phyloP scores from a whole-genome alignment of 53 echinoderm and acorn worm genomes.

The Holothuria leucospilota region DNA sequence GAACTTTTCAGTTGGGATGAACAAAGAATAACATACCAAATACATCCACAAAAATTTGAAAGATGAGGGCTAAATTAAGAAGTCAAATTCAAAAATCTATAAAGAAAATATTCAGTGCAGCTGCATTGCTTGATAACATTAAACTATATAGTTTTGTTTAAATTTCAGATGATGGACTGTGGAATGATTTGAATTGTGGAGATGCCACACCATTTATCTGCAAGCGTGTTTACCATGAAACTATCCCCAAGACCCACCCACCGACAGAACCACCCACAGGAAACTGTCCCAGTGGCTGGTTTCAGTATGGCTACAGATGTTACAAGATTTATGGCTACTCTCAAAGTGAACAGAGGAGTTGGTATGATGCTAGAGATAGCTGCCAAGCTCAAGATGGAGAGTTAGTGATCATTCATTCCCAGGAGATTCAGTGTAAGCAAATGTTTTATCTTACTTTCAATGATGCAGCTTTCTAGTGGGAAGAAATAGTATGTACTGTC shows the following conservation, averaged over 20 bases:
- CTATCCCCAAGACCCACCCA: slow-evolving; percentile 72
- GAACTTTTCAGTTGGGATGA: too few relatives aligned
- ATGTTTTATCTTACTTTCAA: too few relatives aligned
- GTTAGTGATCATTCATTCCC: slow-evolving; percentile 72
- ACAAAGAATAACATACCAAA: too few relatives aligned
- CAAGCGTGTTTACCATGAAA: slow-evolving; percentile 61
- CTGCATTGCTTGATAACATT: too few relatives aligned
- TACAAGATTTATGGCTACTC: slow-evolving; percentile 72
- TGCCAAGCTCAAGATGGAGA: slow-evolving; percentile 62
- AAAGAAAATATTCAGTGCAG: too few relatives aligned
- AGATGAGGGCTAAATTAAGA: too few relatives aligned
- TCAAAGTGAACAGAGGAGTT: slow-evolving; percentile 62
- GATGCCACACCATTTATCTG: slow-evolving; percentile 87
- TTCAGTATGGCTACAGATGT: slow-evolving; percentile 75
- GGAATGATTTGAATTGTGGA: slow-evolving; percentile 95
- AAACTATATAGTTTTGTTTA: too few relatives aligned
- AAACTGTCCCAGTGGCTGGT: slow-evolving; percentile 66
- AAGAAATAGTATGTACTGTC: too few relatives aligned
- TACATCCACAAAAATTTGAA: too few relatives aligned
- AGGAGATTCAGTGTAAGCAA: slow-evolving; percentile 79
- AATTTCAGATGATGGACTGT: slow-evolving; percentile 53
- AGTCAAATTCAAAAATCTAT: too few relatives aligned
- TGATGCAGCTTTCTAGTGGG: too few relatives aligned
- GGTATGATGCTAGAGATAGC: slow-evolving; percentile 82
- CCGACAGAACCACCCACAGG: slow-evolving; percentile 74